Evolutionary conservation across 2,797 vertebrate genomes (phyloP), one percentile per base, ranked within the genome.

Genomic region (Anguilla pacifica): DNA sequence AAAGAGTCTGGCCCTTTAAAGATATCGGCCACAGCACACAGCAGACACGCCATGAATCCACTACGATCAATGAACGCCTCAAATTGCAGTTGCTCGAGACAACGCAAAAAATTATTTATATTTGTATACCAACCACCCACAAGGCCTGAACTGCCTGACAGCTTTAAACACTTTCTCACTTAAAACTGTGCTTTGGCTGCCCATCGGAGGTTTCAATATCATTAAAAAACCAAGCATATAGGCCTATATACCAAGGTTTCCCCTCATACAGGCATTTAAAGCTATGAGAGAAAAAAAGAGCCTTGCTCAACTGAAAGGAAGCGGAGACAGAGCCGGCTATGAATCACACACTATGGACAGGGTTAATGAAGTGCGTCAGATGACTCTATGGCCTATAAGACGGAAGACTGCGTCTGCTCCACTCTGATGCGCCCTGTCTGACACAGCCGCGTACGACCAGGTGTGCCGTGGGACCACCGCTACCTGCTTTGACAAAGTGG

Each of bases 81-180:
- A 82, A 25, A 49, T 11, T 82, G 43, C 46, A 82, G 79, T 13
- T 1, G 46, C 79, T n/a, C 1, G 51, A 49, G 43, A n/a, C 39
- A 79, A 46, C 13, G 6, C 17, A 15, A 19, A 7, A 64, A 49
- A 46, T 43, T 39, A 81, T 77, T 81, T 1, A 51, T 82, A 51
- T 82, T n/a, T 82, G 79, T 82, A n/a, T 82, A 49, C 79, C 46
- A 25, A 51, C 79, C 79, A 82, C 79, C 43, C 43, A 82, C 25
- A 13, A 9, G 17, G 46, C 7, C 22, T 46, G 22, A 51, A 82
- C 43, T 82, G 43, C 79, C 79, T 28, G 79, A 9, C 46, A 51
- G 22, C 43, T n/a, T 82, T 11, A 49, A n/a, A 49, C 46, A 51
- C 3, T 7, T 49, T 51, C 46, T 49, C 79, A 82, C 35, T 46